Base-by-base conservation (phyloP, 2,113 vertebrate species). In the Tragelaphus strepsiceros region DNA sequence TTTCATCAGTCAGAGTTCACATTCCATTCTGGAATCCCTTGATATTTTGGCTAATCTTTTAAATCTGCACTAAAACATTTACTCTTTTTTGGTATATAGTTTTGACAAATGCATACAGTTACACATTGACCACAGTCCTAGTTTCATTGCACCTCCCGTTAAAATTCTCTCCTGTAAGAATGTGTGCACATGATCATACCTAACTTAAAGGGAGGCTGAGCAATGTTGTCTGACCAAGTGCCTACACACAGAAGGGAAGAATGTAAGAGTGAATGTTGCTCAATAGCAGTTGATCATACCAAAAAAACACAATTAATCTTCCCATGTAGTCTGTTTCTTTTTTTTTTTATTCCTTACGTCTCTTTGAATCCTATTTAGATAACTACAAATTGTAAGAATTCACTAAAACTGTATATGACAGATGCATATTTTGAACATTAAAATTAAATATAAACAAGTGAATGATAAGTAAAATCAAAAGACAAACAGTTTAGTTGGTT, bases 351-450 rank as follows among this genome's bases (percentile, higher is more conserved):
- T 24, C n/a, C 26, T 81, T 90, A 71, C n/a, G 1, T 77, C 22
- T 89, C 22, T 86, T 74, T 46, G 1, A 30, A 80, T 30, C 7
- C 8, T 51, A 94, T 53, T 74, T n/a, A 4, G 8, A 80, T 86
- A 74, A 88, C 7, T 61, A 3, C 7, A 95, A 21, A 83, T 83
- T 24, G 30, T 58, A 62, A 61, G 7, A 78, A 61, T 13, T 84
- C 39, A 88, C 39, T 67, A 43, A 46, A 87, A 91, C 1, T 59
- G 1, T 30, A 24, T 90, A 46, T 24, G 89, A 78, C 24, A 71
- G 16, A 53, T 8, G 12, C 21, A 12, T 15, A 94, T 64, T 53
- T 59, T 97, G 56, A 91, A 96, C 7, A 83, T 78, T 88, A 78
- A 88, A 88, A 46, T 3, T 8, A 91, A 91, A 83, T 58, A 85